Evolutionary conservation across 2,888 invertebrate species (phyloP).

Genomic region (Halictus quadricinctus): DNA sequence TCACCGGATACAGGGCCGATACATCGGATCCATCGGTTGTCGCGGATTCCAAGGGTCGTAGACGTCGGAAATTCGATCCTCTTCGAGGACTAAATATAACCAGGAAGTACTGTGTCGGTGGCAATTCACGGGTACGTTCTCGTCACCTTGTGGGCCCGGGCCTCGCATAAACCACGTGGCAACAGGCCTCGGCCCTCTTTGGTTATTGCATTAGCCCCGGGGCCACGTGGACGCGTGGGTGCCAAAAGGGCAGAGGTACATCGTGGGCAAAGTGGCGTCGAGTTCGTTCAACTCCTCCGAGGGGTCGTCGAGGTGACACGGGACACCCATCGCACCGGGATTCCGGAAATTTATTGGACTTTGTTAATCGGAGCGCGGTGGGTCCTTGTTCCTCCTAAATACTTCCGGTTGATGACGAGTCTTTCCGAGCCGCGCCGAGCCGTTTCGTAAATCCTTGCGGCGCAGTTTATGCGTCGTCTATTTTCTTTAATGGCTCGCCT

Average conservation of each 20-base stretch:
- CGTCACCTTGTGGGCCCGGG: constrained; percentile 54
- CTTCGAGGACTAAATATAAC: constrained; percentile 55
- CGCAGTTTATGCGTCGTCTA: constrained; percentile 11
- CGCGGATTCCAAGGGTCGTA: constrained; percentile 27
- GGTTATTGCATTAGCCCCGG: constrained; percentile 49
- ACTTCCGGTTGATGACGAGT: constrained; percentile 15
- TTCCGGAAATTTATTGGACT: constrained; percentile 29
- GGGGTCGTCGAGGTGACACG: not conserved
- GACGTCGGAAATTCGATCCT: constrained; percentile 40
- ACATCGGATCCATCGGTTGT: not conserved
- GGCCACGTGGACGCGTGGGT: constrained; percentile 52
- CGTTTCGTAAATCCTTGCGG: constrained; percentile 9
- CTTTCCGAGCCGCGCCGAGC: not conserved
- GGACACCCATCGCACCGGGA: not conserved
- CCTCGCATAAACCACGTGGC: constrained; percentile 60
- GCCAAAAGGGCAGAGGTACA: constrained; percentile 53
- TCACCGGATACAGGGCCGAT: not conserved
- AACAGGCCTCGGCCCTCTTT: constrained; percentile 45
- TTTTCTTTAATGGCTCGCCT: constrained; percentile 4
- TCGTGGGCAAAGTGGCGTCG: constrained; percentile 41
- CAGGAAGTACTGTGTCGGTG: constrained; percentile 41
- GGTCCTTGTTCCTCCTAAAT: constrained; percentile 1
- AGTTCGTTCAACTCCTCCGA: constrained; percentile 70
- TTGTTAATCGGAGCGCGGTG: constrained; percentile 1
- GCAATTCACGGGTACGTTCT: constrained; percentile 56